A percentile compares a stretch with the other conserved stretches of the same genome.
Evolutionary conservation across 64 coral and sea anemone species (phyloP).

Genomic region (Catalaphyllia jardinei): DNA sequence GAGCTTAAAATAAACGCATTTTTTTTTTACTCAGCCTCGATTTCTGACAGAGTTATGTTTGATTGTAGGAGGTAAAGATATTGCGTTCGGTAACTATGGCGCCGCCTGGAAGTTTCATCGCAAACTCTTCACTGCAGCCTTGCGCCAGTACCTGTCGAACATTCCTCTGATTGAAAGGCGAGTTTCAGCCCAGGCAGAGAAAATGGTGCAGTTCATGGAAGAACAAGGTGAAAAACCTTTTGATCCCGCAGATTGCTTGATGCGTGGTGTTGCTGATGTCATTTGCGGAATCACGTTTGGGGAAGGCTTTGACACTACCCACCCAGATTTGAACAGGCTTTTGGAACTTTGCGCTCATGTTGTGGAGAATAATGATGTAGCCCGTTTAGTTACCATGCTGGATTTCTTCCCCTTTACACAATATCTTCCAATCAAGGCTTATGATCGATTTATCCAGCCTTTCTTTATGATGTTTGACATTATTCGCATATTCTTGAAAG

Average conservation of each 20-base stretch:
- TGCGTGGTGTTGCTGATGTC: conserved; percentile 44
- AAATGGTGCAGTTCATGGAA: conserved; percentile 47
- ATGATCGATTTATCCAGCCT: conserved; percentile 7
- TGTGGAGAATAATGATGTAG: conserved; percentile 11
- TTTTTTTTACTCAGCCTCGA: background rate
- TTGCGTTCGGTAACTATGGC: conserved; percentile 30
- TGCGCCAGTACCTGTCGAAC: conserved; percentile 31
- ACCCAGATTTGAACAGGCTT: conserved; percentile 41
- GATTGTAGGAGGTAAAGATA: conserved; percentile 61
- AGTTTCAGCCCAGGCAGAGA: conserved; percentile 25
- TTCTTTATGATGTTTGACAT: conserved; percentile 22
- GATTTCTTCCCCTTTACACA: conserved; percentile 52
- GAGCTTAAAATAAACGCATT: background rate
- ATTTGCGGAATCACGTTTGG: conserved; percentile 65
- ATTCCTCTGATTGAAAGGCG: conserved; percentile 21
- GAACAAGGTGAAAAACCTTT: conserved; percentile 54
- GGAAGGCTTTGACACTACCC: conserved; percentile 33
- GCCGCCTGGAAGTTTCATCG: conserved; percentile 55
- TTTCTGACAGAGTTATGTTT: background rate
- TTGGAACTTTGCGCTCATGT: background rate
- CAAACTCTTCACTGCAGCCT: conserved; percentile 48
- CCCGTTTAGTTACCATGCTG: conserved; percentile 6
- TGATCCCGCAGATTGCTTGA: conserved; percentile 29
- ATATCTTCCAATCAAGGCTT: conserved; percentile 49
- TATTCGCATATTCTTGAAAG: conserved; percentile 27